Percentiles rank a stretch among this genome's conserved stretches.
phyloP scores from a whole-genome alignment of 2,113 vertebrate species.

The Verasper variegatus region DNA sequence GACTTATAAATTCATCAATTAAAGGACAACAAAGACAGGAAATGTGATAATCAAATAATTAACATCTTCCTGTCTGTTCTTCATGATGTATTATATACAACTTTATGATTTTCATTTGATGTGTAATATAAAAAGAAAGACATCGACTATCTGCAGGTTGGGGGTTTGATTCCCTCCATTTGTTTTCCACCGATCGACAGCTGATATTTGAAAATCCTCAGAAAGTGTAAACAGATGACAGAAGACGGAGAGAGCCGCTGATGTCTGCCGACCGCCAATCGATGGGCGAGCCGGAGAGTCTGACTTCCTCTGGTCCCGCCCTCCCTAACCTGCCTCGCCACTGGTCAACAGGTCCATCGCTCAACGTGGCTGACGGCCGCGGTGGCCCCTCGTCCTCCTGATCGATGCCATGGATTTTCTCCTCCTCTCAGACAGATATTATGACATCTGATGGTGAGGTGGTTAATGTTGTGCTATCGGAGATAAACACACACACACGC shows the following conservation, averaged over 20 bases:
- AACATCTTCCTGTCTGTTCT: no score
- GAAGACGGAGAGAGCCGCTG: constrained; percentile 20
- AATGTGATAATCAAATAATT: background rate
- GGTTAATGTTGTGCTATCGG: constrained; percentile 61
- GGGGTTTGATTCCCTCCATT: constrained; percentile 24
- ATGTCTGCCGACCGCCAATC: constrained; percentile 36
- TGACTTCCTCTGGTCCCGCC: constrained; percentile 33
- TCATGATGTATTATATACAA: no score
- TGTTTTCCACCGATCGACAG: constrained; percentile 40
- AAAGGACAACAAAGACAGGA: background rate
- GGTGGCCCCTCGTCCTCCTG: constrained; percentile 45
- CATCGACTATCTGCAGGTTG: background rate
- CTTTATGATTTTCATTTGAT: no score
- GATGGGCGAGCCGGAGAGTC: constrained; percentile 36
- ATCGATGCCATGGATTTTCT: constrained; percentile 76
- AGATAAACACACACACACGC: constrained; percentile 24
- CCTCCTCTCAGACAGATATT: constrained; percentile 51
- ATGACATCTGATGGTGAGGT: constrained; percentile 70
- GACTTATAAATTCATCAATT: no score
- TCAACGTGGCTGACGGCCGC: constrained; percentile 65
- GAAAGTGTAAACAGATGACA: constrained; percentile 28
- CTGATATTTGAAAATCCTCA: constrained; percentile 55
- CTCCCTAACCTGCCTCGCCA: constrained; percentile 43
- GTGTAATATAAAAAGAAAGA: no score
- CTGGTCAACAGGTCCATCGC: constrained; percentile 72